These are phyloP conservation scores for Gadus chalcogrammus DNA, from an alignment of 2,113 vertebrate genomes.

Conservation along the genomic window DNA sequence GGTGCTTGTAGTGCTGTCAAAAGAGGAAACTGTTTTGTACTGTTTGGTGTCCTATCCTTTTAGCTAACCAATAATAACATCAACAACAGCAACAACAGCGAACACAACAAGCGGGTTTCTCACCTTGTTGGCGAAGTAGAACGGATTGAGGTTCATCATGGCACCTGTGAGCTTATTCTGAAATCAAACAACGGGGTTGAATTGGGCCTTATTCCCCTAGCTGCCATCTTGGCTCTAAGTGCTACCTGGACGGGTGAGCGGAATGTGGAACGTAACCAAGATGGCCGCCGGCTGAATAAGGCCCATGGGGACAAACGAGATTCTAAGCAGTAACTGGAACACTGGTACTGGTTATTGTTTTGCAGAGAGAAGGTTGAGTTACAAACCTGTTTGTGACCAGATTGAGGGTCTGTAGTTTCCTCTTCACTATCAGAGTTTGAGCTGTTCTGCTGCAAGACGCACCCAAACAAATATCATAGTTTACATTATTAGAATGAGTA, in stretches of 20 bases:
- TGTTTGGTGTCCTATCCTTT: too few relatives aligned
- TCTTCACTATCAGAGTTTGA: slow-evolving; percentile 28
- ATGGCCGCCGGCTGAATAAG: too few relatives aligned
- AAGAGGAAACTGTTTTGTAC: background rate
- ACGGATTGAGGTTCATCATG: slow-evolving; percentile 54
- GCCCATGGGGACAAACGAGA: too few relatives aligned
- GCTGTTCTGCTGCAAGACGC: slow-evolving; percentile 37
- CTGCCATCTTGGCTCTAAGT: too few relatives aligned
- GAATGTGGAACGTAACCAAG: too few relatives aligned
- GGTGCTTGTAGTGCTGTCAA: slow-evolving; percentile 32
- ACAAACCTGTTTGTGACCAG: slow-evolving; percentile 47
- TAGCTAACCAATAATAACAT: too few relatives aligned
- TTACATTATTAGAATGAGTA: too few relatives aligned
- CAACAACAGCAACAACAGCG: too few relatives aligned
- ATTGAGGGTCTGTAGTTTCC: slow-evolving; percentile 26
- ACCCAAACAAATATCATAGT: background rate
- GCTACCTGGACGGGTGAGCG: too few relatives aligned
- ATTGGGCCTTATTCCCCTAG: too few relatives aligned
- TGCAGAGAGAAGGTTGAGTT: background rate
- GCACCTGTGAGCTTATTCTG: slow-evolving; percentile 47
- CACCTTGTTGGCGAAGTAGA: slow-evolving; percentile 44
- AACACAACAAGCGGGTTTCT: background rate
- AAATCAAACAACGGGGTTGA: background rate
- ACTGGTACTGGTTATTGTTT: too few relatives aligned
- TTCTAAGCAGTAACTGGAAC: background rate